These are phyloP conservation scores for Oligia strigilis DNA, from an alignment of 2,888 invertebrate species.

Conservation along the genomic window DNA sequence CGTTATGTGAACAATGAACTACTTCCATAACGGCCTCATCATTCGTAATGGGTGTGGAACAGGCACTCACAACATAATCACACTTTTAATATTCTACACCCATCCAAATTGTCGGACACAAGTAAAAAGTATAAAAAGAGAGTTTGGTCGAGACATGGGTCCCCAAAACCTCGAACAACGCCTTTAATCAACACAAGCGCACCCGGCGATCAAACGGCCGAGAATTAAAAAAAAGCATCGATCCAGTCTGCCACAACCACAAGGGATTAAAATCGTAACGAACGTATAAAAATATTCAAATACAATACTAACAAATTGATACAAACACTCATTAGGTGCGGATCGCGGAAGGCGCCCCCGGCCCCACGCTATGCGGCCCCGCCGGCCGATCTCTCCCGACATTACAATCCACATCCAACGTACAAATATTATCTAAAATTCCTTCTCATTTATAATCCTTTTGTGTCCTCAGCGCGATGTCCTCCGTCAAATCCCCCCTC, in stretches of 20 bases:
- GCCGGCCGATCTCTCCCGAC: slow-evolving; percentile 83
- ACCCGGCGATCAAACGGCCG: slow-evolving; percentile 83
- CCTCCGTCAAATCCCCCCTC: slow-evolving; percentile 87
- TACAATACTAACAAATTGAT: slow-evolving; percentile 91
- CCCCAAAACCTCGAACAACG: slow-evolving; percentile 76
- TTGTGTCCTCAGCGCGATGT: slow-evolving; percentile 90
- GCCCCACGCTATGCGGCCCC: slow-evolving; percentile 73
- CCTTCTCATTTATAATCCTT: slow-evolving; percentile 91
- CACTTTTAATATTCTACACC: slow-evolving; percentile 62
- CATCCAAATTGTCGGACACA: slow-evolving; percentile 60
- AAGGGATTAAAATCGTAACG: slow-evolving; percentile 90
- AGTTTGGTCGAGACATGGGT: slow-evolving; percentile 68
- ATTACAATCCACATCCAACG: slow-evolving; percentile 90
- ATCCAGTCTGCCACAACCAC: slow-evolving; percentile 84
- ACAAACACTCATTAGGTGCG: slow-evolving; percentile 90
- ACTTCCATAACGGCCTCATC: slow-evolving; percentile 56
- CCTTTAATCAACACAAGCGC: slow-evolving; percentile 86
- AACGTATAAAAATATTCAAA: slow-evolving; percentile 90
- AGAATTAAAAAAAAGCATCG: slow-evolving; percentile 86
- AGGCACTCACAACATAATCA: slow-evolving; percentile 55
- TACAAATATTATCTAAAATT: slow-evolving; percentile 91
- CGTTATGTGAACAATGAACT: slow-evolving; percentile 53
- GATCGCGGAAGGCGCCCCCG: slow-evolving; percentile 84
- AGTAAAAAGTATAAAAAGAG: slow-evolving; percentile 68
- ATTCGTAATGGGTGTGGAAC: slow-evolving; percentile 43